Conservation (phyloP, 1,140 invertebrate genomes). For the Drosophila pruinosa region DNA sequence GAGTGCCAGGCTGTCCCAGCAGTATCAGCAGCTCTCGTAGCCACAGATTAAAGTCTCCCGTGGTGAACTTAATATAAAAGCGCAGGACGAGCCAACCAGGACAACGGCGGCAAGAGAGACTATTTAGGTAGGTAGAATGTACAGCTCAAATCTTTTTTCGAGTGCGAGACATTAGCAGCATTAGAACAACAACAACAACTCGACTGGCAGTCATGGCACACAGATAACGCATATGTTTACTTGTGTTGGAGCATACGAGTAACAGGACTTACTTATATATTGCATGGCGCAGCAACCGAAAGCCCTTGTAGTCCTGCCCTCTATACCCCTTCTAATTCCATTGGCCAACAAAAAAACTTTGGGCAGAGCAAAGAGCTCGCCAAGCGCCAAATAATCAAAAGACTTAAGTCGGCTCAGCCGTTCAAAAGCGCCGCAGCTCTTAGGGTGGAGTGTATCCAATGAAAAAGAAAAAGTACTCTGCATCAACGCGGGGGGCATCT, state of each 20-base stretch:
- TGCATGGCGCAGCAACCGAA: slow-evolving; percentile 43
- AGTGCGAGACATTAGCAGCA: slow-evolving; percentile 78
- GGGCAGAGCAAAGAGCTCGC: slow-evolving; percentile 24
- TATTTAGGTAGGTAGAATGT: slow-evolving; percentile 46
- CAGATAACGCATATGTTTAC: slow-evolving; percentile 47
- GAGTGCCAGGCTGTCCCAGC: slow-evolving; percentile 43
- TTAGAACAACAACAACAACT: slow-evolving; percentile 60
- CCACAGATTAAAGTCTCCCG: slow-evolving; percentile 79
- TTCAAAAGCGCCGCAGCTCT: slow-evolving; percentile 46
- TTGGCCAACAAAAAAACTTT: slow-evolving; percentile 6
- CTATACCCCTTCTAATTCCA: background rate
- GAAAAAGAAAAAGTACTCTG: background rate
- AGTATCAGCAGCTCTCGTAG: slow-evolving; percentile 41
- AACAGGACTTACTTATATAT: slow-evolving; percentile 17
- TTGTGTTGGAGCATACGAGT: background rate
- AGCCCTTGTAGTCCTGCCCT: background rate
- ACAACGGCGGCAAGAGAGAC: slow-evolving; percentile 49
- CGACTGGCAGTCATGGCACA: slow-evolving; percentile 25
- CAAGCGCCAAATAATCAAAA: slow-evolving; percentile 55
- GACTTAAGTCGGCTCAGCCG: slow-evolving; percentile 72
- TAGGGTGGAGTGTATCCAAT: slow-evolving; percentile 25
- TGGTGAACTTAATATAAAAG: slow-evolving; percentile 81
- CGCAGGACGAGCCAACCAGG: slow-evolving; percentile 47
- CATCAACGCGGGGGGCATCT: background rate
- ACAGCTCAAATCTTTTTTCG: slow-evolving; percentile 69